Evolutionary conservation across 1,140 invertebrate genomes (phyloP).

Genomic region (Drosophila bocqueti): DNA sequence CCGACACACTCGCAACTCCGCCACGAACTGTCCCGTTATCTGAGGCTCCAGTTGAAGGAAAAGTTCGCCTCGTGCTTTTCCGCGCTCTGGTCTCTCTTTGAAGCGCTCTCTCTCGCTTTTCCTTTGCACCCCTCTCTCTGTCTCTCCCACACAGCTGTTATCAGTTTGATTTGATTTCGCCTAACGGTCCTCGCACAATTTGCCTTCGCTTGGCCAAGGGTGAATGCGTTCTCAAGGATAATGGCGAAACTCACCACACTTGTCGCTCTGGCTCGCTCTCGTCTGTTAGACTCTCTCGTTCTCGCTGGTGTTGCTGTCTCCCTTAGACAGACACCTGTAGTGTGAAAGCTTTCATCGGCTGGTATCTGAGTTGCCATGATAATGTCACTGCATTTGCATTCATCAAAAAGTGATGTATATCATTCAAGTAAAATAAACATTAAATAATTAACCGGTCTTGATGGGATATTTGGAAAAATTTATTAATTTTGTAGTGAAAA

Average conservation of each 20-base stretch:
- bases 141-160: constrained; percentile 54
- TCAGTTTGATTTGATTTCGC: constrained; percentile 79
- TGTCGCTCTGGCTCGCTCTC: constrained; percentile 40
- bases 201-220: constrained; percentile 64
- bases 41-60: constrained; percentile 34
- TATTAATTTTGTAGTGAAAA: no score
- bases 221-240: constrained; percentile 58
- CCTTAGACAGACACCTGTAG: constrained; percentile 66
- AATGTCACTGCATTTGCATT: neutral
- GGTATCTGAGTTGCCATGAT: constrained; percentile 19
- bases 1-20: constrained; percentile 76
- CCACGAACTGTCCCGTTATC: constrained; percentile 73
- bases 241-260: constrained; percentile 61
- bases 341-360: constrained; percentile 57
- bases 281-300: neutral
- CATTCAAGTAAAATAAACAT: no score
- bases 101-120: neutral
- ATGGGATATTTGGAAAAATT: no score
- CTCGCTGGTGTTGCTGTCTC: constrained; percentile 33
- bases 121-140: constrained; percentile 9
- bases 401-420: no score
- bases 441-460: no score
- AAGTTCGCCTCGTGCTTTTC: constrained; percentile 40
- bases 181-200: constrained; percentile 70
- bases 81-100: neutral